These are phyloP conservation scores for Thymallus thymallus DNA, from an alignment of 2,113 vertebrate species.

Conservation along the genomic window DNA sequence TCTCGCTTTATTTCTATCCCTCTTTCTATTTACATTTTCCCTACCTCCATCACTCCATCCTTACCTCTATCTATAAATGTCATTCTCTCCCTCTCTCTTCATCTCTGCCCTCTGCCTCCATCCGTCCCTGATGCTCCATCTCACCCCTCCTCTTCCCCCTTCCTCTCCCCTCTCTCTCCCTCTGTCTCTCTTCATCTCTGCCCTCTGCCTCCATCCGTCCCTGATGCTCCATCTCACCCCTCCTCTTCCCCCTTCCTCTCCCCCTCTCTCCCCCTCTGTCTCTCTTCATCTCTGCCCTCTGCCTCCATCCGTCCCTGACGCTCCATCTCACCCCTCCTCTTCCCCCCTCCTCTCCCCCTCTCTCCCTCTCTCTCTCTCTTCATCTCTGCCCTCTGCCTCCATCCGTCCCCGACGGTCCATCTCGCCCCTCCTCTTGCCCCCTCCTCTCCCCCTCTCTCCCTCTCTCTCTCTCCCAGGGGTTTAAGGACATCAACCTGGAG, in stretches of 20 bases:
- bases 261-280: too few species aligned
- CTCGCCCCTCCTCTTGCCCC: too few species aligned
- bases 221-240: too few species aligned
- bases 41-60: not conserved
- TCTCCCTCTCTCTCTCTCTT: not conserved
- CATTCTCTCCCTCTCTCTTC: not conserved
- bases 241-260: too few species aligned
- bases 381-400: not conserved
- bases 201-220: too few species aligned
- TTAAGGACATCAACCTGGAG: slow-evolving; percentile 98
- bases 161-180: slow-evolving; percentile 3
- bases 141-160: not conserved
- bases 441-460: slow-evolving; percentile 5
- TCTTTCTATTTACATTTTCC: not conserved
- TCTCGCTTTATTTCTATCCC: too few species aligned
- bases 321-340: too few species aligned
- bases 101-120: not conserved
- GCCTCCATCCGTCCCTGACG: too few species aligned
- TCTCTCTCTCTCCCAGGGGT: slow-evolving; percentile 76
- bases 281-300: too few species aligned
- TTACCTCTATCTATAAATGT: not conserved
- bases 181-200: not conserved
- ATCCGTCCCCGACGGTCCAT: not conserved
- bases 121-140: too few species aligned
- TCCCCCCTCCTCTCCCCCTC: too few species aligned